Evolutionary conservation across 2,797 vertebrate species (phyloP), one percentile per base, ranked within the genome.

Genomic region (Sebastes glaucus): DNA sequence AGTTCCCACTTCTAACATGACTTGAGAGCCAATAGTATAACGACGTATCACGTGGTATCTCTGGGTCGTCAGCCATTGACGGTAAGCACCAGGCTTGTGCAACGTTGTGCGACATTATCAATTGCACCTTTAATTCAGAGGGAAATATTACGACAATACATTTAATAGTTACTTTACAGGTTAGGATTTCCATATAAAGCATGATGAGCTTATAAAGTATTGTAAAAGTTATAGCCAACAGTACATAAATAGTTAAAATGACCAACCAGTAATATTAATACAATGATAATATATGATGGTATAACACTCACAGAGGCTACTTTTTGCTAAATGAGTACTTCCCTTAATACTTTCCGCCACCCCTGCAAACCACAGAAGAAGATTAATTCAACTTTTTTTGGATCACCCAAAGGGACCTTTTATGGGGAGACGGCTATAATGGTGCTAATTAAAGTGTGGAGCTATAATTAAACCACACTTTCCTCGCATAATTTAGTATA

Each of bases 391-490:
- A 42, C 38, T 46, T 52, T 52, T 73, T 46, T 14, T 49, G 1
- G 30, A 60, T 64, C 22, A 60, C 53, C 60, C n/a, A 38, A 61
- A 61, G 1, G 1, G 14, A 23, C 27, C 9, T 79, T 72, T 25
- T 35, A 49, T 23, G 30, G 22, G 22, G 20, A 81, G 20, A 57
- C 7, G 38, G n/a, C 23, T 52, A 53, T 32, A 35, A 28, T 18
- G 6, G 10, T 14, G 6, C 46, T 79, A 79, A 74, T 78, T 81
- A 60, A 83, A 79, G 23, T 38, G 35, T 8, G 18, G 38, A 52
- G 49, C 23, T 46, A 4, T 72, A 69, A 78, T 87, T 68, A 74
- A 80, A 87, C 11, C 22, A 22, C 22, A 30, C 27, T 66, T 52
- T 66, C 27, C 4, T 28, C 72, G 25, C 13, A 79, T 77, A 46